phyloP scores from a whole-genome alignment of 2,888 invertebrate species.

The Noctua janthina region DNA sequence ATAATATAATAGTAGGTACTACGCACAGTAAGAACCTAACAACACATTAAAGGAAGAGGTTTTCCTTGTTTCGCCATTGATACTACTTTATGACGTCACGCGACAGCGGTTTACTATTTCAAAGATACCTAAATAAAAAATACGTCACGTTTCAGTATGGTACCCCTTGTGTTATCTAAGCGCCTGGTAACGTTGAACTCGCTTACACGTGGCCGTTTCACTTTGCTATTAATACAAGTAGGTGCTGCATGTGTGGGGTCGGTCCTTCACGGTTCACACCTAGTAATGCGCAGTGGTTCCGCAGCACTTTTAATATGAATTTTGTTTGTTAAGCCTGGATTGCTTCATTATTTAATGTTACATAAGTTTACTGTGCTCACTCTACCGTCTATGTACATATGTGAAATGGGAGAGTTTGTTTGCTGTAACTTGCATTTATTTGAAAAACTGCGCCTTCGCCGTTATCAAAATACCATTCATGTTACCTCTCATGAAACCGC shows the following conservation, averaged over 20 bases:
- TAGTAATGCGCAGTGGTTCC: conserved; percentile 4
- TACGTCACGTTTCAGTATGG: background rate
- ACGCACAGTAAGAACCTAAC: background rate
- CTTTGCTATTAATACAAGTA: conserved; percentile 47
- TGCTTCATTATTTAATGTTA: background rate
- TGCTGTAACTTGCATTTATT: no score
- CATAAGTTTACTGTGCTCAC: background rate
- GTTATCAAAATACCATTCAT: no score
- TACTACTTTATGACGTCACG: conserved; percentile 12
- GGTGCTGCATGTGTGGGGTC: conserved; percentile 30
- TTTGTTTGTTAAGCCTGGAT: background rate
- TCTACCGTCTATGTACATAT: no score
- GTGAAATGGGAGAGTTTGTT: no score
- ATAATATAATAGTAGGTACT: no score
- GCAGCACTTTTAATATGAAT: background rate
- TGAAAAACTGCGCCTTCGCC: no score
- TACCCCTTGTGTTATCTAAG: conserved; percentile 28
- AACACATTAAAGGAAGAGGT: background rate
- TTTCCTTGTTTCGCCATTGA: background rate
- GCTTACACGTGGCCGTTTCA: conserved; percentile 77
- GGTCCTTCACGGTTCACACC: background rate
- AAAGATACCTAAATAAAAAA: conserved; percentile 5
- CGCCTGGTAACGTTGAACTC: conserved; percentile 77
- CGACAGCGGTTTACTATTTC: conserved; percentile 1
- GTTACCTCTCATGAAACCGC: no score